Evolutionary conservation across 2,797 vertebrate genomes (phyloP), one percentile per base, ranked within the genome.

Genomic region (Coracias cyanogaster): DNA sequence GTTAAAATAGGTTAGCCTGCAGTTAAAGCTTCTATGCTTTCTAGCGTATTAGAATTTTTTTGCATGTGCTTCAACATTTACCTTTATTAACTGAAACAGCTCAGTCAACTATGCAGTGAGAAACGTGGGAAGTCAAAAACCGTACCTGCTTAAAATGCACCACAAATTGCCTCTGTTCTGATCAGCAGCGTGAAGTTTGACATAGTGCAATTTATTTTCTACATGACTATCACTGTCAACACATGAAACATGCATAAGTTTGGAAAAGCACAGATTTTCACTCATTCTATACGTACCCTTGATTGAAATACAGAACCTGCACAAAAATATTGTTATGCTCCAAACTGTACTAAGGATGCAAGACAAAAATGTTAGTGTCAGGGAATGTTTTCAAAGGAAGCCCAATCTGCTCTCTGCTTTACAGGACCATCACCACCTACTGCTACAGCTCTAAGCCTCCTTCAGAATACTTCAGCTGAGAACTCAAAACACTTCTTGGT

Each of bases 171-270:
- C 89, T 89, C 81, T 25, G 8, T 41, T 57, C 95, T 69, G 82
- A 95, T 91, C 84, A 91, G 86, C 82, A 48, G 85, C 9, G 0
- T 48, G 3, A 35, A 52, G 58, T 88, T 12, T 91, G 95, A 95
- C 77, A 77, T 8, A 72, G 51, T 15, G 41, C 73, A 66, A 93
- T 89, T 95, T 86, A 91, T 94, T 96, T 96, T 94, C 90, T 84
- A 55, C 86, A 33, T 21, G 77, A 93, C 77, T 90, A 89, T 90
- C 90, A 62, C 86, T 67, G 82, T 74, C 83, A 85, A 82, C 20
- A 37, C 81, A 92, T 89, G 88, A 95, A 96, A 95, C 94, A 93
- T 90, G 83, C 89, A 52, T 90, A 77, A 96, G 81, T 55, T 89
- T 64, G 55, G 88, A 74, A 89, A 43, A 84, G 90, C 58, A 61